Percentiles rank a stretch among this genome's conserved stretches.
Evolutionary conservation across 2,888 invertebrate species (phyloP).

Genomic region (Rotaria sp.): DNA sequence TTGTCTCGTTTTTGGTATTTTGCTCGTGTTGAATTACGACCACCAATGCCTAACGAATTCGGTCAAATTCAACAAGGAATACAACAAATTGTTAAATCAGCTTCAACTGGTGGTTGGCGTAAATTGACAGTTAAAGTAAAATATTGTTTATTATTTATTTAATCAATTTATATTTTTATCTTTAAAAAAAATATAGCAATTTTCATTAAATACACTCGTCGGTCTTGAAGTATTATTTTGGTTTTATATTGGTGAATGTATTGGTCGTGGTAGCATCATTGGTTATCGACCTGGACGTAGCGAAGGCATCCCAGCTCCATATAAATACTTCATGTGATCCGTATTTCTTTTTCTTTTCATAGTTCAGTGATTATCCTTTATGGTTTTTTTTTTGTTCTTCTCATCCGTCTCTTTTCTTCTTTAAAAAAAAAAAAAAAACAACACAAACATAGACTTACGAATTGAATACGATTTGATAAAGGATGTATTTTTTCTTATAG

Average conservation of each 20-base stretch:
- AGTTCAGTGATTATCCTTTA: background rate
- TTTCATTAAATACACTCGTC: constrained; percentile 78
- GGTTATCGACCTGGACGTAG: constrained; percentile 59
- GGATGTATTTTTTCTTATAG: background rate
- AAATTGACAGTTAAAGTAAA: constrained; percentile 68
- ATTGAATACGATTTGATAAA: background rate
- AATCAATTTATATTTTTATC: constrained; percentile 41
- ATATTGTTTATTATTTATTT: background rate
- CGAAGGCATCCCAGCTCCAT: background rate
- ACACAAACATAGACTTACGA: background rate
- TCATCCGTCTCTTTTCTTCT: background rate
- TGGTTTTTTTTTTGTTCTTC: background rate
- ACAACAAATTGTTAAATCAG: constrained; percentile 65
- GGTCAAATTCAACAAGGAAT: constrained; percentile 57
- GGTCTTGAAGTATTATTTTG: constrained; percentile 79
- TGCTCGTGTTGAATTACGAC: constrained; percentile 73
- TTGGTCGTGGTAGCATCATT: constrained; percentile 81
- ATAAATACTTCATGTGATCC: constrained; percentile 27
- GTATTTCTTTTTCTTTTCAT: background rate
- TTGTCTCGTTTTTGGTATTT: constrained; percentile 33
- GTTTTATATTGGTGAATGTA: constrained; percentile 93
- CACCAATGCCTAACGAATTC: constrained; percentile 74
- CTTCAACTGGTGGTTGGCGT: constrained; percentile 72
- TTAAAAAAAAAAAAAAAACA: background rate
- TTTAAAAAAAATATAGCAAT: constrained; percentile 63